Base-by-base conservation (phyloP, 2,113 vertebrate species). In the Burhinus bistriatus region DNA sequence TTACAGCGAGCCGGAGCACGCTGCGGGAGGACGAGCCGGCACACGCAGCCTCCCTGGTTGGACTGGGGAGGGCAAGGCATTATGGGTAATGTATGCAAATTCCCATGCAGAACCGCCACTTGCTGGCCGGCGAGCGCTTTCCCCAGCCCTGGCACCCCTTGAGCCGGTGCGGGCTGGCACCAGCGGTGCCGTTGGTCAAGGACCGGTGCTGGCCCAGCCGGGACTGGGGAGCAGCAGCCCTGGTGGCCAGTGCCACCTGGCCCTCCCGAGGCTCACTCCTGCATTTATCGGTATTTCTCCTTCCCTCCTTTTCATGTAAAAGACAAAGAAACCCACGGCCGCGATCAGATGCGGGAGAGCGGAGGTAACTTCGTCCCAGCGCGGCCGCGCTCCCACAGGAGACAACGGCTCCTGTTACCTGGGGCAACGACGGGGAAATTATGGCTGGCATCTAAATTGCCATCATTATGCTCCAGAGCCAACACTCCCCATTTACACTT, bases 381-480 rank as follows among this genome's bases (percentile, higher is more conserved):
- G 96, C 72, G 51, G 89, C 91, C 87, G 4, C 12, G 57, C 89
- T 97, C 92, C 93, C 95, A 38, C 85, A 36, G 96, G 96, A 95
- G 71, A 83, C 93, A 61, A 77, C 55, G 36, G 95, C 88, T 95
- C 86, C 92, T 23, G 97, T 96, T 94, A 95, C 97, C 94, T 96
- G 92, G 95, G 92, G 96, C 97, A 96, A 94, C 92, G 61, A 86
- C 32, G 36, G 95, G 91, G 89, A 96, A 97, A 96, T 97, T 65
- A 93, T 6, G 83, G 96, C 94, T 95, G 94, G 90, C 94, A 90
- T 95, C 95, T 93, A 95, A 96, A 97, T 95, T 91, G 97, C 95
- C 95, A 79, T 95, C 95, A 95, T 97, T 97, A 97, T 27, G 77
- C 80, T 97, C 97, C 96, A 64, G 97, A 97, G 96, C 94, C 92